Conservation (phyloP, 92 coral and sea anemone species). For the Virgularia gustaviana region DNA sequence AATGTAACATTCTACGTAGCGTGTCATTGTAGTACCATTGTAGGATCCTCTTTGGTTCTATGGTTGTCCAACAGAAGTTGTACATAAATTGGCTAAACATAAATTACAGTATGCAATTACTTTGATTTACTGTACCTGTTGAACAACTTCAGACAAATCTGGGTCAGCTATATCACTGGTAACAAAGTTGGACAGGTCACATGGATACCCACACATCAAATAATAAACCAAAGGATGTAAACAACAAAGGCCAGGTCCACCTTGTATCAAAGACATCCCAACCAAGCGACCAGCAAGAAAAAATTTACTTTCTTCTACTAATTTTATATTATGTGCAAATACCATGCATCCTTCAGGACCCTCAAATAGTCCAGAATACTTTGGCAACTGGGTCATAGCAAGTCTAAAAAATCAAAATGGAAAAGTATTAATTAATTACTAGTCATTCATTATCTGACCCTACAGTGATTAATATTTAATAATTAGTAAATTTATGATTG, state of each 20-base stretch:
- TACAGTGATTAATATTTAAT: conserved; percentile 6
- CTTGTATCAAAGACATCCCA: conserved; percentile 38
- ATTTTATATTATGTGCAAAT: conserved; percentile 34
- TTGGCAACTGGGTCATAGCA: conserved; percentile 28
- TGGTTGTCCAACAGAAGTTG: not conserved
- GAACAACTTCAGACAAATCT: conserved; percentile 24
- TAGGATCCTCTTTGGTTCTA: not conserved
- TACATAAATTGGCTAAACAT: no score
- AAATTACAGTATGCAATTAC: no score
- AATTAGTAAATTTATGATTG: no score
- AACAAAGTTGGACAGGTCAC: conserved; percentile 26
- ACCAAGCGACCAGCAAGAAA: conserved; percentile 40
- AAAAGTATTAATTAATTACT: not conserved
- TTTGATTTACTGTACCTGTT: conserved; percentile 20
- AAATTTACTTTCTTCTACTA: conserved; percentile 40
- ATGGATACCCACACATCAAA: conserved; percentile 43
- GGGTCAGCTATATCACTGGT: conserved; percentile 1
- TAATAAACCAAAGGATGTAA: conserved; percentile 34
- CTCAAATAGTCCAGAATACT: conserved; percentile 23
- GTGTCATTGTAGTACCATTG: not conserved
- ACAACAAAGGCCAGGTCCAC: conserved; percentile 39
- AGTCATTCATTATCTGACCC: conserved; percentile 6
- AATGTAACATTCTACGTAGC: not conserved
- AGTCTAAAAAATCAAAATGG: conserved; percentile 33
- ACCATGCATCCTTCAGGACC: conserved; percentile 42